These are phyloP conservation scores for Palaemon carinicauda DNA, from an alignment of 1,140 invertebrate genomes.

Conservation along the genomic window DNA sequence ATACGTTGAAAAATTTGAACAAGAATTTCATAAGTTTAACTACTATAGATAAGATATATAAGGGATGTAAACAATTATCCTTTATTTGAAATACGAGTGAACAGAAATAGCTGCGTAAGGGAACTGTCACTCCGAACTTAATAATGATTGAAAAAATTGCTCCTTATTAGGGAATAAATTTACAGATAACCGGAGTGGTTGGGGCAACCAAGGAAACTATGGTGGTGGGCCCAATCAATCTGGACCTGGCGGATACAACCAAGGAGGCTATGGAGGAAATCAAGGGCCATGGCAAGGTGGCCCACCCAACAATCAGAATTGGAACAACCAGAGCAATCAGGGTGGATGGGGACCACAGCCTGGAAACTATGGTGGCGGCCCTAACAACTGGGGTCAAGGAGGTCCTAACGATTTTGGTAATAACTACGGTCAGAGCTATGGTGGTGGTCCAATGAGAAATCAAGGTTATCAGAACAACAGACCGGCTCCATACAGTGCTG, in stretches of 20 bases:
- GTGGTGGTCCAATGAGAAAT: slow-evolving; percentile 56
- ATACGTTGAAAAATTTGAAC: not conserved
- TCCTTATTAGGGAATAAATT: too few species aligned
- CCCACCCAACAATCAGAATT: slow-evolving; percentile 49
- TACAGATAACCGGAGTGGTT: slow-evolving; percentile 48
- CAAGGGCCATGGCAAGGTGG: slow-evolving; percentile 55
- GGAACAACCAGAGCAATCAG: slow-evolving; percentile 56
- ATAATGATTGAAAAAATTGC: too few species aligned
- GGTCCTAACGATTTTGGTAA: slow-evolving; percentile 57
- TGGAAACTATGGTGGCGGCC: slow-evolving; percentile 47
- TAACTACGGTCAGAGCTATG: slow-evolving; percentile 59
- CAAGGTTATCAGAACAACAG: slow-evolving; percentile 53
- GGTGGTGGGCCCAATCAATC: slow-evolving; percentile 43
- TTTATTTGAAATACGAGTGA: too few species aligned
- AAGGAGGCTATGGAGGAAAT: slow-evolving; percentile 47
- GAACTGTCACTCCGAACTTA: too few species aligned
- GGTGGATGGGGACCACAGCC: slow-evolving; percentile 46
- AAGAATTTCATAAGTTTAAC: too few species aligned
- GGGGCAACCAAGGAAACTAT: slow-evolving; percentile 53
- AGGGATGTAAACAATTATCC: too few species aligned
- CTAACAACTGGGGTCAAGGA: slow-evolving; percentile 51
- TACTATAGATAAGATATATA: too few species aligned
- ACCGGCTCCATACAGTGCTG: slow-evolving; percentile 53
- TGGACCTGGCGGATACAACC: slow-evolving; percentile 47
- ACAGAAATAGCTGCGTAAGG: too few species aligned